phyloP scores from a whole-genome alignment of 2,113 vertebrate species.

The Gorsachius goisagi region DNA sequence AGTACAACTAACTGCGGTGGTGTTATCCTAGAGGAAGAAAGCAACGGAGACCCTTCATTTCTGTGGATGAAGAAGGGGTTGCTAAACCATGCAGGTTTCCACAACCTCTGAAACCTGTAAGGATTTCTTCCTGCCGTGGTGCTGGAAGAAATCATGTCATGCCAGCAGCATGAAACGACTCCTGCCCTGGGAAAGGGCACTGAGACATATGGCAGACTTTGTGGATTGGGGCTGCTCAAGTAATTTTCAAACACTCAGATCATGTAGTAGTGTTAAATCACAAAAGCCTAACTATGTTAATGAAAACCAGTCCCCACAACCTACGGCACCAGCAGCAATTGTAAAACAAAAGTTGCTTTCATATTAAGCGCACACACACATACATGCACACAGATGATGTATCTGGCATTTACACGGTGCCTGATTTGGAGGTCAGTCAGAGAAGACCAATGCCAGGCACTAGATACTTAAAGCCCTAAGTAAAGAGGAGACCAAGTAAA shows the following conservation, averaged over 20 bases:
- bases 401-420: neutral
- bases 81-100: neutral
- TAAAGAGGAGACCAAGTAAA: neutral
- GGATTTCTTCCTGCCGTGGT: neutral
- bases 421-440: neutral
- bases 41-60: neutral
- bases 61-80: neutral
- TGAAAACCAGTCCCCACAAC: constrained; percentile 43
- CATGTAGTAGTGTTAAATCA: constrained; percentile 51
- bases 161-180: neutral
- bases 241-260: neutral
- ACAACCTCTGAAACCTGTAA: neutral
- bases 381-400: neutral
- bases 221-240: neutral
- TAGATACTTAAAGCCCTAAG: neutral
- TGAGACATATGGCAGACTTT: neutral
- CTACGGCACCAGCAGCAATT: neutral
- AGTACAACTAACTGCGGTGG: neutral
- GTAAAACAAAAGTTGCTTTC: constrained; percentile 62
- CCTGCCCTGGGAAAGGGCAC: constrained; percentile 19
- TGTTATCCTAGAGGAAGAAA: neutral
- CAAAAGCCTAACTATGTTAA: constrained; percentile 36
- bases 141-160: neutral
- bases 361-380: neutral
- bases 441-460: neutral